Evolutionary conservation across 1,140 invertebrate species (phyloP).

Genomic region (Papilio polyxenes): DNA sequence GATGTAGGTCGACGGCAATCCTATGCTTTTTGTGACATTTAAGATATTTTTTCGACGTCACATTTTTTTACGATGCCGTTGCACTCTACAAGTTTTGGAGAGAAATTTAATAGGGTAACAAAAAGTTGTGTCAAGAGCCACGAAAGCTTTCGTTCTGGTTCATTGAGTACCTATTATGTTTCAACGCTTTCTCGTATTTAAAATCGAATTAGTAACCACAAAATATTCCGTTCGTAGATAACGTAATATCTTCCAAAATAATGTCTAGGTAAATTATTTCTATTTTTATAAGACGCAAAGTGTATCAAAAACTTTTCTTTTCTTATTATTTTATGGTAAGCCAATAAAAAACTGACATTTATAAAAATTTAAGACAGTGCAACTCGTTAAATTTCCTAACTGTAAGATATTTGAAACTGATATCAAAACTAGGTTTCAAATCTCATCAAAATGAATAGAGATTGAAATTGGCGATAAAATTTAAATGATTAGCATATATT

Average conservation of each 20-base stretch:
- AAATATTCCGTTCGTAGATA: neutral
- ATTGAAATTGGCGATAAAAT: slow-evolving; percentile 15
- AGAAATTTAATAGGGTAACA: neutral
- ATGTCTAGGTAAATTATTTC: no score
- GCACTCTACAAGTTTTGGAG: neutral
- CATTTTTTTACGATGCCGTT: neutral
- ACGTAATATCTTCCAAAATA: neutral
- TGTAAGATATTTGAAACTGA: slow-evolving; percentile 12
- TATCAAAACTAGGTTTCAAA: neutral
- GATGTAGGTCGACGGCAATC: slow-evolving; percentile 31
- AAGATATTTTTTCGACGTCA: neutral
- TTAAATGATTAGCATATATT: slow-evolving; percentile 8
- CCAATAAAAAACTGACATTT: slow-evolving; percentile 17
- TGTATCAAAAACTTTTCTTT: neutral
- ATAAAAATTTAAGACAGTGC: slow-evolving; percentile 22
- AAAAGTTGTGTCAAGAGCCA: neutral
- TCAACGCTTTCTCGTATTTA: neutral
- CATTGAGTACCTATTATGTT: neutral
- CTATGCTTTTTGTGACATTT: slow-evolving; percentile 11
- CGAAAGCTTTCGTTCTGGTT: slow-evolving; percentile 2
- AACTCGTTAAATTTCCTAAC: slow-evolving; percentile 14
- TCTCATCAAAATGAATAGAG: slow-evolving; percentile 14
- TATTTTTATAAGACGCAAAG: neutral
- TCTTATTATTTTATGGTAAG: slow-evolving; percentile 3
- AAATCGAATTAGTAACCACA: neutral